Evolutionary conservation across 2,113 vertebrate genomes (phyloP).

Genomic region (Glaucomys volans): DNA sequence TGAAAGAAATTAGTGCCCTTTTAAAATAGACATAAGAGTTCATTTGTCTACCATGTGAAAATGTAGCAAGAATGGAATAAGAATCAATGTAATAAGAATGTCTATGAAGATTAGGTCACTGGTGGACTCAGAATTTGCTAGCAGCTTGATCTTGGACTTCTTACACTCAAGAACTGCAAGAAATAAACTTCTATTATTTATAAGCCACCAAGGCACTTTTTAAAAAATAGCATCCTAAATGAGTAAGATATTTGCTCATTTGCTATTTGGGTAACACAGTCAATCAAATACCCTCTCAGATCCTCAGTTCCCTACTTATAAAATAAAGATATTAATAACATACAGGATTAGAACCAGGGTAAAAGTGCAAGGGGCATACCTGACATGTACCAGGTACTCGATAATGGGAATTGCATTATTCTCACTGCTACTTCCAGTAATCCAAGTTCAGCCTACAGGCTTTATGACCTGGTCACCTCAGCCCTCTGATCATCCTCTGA

Average conservation of each 20-base stretch:
- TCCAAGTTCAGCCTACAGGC: not conserved
- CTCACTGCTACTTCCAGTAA: not conserved
- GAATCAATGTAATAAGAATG: not conserved
- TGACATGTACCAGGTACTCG: not conserved
- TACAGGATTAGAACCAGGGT: not conserved
- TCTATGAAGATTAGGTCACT: not conserved
- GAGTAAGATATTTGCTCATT: not conserved
- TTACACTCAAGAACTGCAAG: not conserved
- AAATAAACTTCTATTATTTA: not conserved
- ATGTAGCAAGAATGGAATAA: not conserved
- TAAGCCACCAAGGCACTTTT: not conserved
- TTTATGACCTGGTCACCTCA: not conserved
- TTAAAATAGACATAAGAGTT: not conserved
- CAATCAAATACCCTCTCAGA: not conserved
- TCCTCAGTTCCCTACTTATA: not conserved
- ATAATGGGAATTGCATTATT: not conserved
- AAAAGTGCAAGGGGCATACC: not conserved
- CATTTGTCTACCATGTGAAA: not conserved
- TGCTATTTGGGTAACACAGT: not conserved
- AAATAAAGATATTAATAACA: not conserved
- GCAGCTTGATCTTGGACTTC: not conserved
- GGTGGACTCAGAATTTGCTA: not conserved
- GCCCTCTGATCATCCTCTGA: not conserved
- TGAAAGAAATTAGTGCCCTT: not conserved
- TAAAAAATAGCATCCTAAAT: not conserved